Base-by-base conservation (phyloP, 2,797 vertebrate genomes). In the Acipenser oxyrinchus region DNA sequence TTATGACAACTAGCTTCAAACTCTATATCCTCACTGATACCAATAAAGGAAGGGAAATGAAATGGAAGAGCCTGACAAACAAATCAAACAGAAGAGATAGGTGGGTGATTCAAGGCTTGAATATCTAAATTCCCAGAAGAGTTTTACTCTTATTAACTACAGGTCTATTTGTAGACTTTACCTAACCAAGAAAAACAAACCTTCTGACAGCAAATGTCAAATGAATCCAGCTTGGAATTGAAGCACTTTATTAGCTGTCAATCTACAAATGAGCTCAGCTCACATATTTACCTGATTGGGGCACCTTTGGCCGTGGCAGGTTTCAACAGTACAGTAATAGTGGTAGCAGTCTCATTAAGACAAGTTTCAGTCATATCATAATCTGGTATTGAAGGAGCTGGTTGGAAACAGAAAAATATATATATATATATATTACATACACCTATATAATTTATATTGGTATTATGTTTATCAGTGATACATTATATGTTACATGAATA, bases 231-330 rank as follows among this genome's bases (percentile, higher is more conserved):
- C n/a, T 67, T 18, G 51, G 49, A 74, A 78, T 71, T 50, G 0
- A 73, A 72, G 6, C 57, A 11, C 2, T 61, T 48, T 63, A 10
- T 15, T 13, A 65, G 49, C 1, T 13, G 66, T 12, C 15, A 71
- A 60, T 50, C 18, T 70, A 70, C 0, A 66, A n/a, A 37, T 48
- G 64, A 51, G 53, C 1, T 11, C 15, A n/a, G 50, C 2, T 18
- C 8, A 1, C 7, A 52, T 53, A 70, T 79, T 82, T 90, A 95
- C 95, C 95, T 99, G 86, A 99, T 96, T 7, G 97, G 97, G 66
- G 97, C 97, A 72, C 96, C 97, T 80, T 98, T 98, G 65, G 95
- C 96, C 77, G 97, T 94, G 4, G 97, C 97, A 0, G 97, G 97
- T 88, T 96, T 96, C 69, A 99, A 81, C 68, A 99, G 85, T 1